Evolutionary conservation across 2,113 vertebrate species (phyloP).

Genomic region (Mastomys natalensis): DNA sequence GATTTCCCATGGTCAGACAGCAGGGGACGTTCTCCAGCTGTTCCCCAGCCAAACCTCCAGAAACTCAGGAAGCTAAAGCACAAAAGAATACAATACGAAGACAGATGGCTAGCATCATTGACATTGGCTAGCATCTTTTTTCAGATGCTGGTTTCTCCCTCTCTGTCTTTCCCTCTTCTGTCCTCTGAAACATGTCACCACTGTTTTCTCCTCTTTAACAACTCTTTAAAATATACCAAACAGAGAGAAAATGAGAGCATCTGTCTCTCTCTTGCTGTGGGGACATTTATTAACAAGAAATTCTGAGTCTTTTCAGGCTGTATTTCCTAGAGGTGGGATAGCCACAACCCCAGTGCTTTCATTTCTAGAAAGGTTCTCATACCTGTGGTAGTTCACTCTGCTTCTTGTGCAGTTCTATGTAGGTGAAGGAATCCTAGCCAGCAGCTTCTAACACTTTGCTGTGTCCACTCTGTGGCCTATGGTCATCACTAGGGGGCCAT

Average conservation of each 20-base stretch:
- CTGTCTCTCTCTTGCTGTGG: background rate
- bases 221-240: background rate
- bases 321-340: background rate
- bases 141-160: background rate
- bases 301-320: background rate
- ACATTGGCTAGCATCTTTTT: background rate
- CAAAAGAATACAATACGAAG: background rate
- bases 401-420: background rate
- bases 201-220: background rate
- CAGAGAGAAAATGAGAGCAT: background rate
- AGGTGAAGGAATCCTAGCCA: background rate
- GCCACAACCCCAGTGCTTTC: background rate
- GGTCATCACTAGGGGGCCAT: background rate
- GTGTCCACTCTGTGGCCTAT: background rate
- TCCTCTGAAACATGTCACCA: background rate
- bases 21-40: background rate
- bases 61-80: background rate
- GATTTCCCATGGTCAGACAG: background rate
- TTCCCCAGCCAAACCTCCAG: constrained; percentile 4
- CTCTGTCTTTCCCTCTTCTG: background rate
- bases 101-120: background rate
- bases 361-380: background rate
- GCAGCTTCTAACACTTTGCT: background rate
- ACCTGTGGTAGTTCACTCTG: background rate
- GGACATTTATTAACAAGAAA: background rate